These are phyloP conservation scores for Hydrolagus colliei DNA, from an alignment of 2,797 vertebrate species.

Conservation along the genomic window DNA sequence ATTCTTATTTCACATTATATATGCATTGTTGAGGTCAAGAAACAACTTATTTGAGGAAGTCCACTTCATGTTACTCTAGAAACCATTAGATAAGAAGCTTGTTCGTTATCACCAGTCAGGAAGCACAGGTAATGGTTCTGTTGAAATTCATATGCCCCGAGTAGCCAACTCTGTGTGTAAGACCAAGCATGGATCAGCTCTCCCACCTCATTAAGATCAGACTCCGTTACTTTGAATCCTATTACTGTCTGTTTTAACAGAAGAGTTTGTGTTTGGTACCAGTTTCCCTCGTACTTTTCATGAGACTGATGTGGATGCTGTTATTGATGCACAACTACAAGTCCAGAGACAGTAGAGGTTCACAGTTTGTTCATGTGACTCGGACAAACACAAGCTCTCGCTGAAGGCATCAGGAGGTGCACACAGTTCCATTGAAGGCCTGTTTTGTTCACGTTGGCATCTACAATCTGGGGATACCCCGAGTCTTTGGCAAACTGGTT, in stretches of 20 bases:
- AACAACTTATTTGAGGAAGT: too few species aligned
- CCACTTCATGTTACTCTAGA: too few species aligned
- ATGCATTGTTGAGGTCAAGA: too few species aligned
- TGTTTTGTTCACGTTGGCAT: constrained; percentile 88
- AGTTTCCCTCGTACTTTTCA: constrained; percentile 84
- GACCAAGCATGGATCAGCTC: constrained; percentile 73
- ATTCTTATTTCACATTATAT: too few species aligned
- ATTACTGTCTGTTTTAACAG: constrained; percentile 73
- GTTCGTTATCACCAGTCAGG: constrained; percentile 50
- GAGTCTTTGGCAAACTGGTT: constrained; percentile 77
- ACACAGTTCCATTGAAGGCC: constrained; percentile 71
- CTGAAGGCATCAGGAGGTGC: constrained; percentile 71
- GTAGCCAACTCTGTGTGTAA: constrained; percentile 55
- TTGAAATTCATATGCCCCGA: constrained; percentile 81
- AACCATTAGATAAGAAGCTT: too few species aligned
- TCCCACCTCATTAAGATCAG: constrained; percentile 86
- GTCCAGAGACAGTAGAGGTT: constrained; percentile 72
- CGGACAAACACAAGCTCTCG: constrained; percentile 83
- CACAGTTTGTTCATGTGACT: constrained; percentile 87
- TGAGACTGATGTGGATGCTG: constrained; percentile 76
- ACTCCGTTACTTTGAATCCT: constrained; percentile 85
- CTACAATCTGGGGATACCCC: constrained; percentile 86
- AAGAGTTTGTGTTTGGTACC: constrained; percentile 89
- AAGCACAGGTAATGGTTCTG: constrained; percentile 79
- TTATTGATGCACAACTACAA: constrained; percentile 83